Evolutionary conservation across 2,888 invertebrate genomes (phyloP).

Genomic region (Laothoe populi): DNA sequence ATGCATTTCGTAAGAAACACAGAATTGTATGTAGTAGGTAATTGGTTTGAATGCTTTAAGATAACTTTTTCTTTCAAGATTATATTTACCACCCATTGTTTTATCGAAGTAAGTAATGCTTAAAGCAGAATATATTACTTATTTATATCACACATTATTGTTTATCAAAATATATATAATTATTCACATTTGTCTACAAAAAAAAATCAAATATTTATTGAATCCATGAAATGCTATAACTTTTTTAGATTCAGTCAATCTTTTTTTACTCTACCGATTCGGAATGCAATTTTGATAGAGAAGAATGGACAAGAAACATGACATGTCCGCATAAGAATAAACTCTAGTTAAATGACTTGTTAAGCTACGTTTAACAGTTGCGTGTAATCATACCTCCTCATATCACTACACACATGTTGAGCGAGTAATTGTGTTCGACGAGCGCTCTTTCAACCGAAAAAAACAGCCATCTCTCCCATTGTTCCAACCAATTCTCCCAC

Average conservation of each 20-base stretch:
- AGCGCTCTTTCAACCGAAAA: conserved; percentile 81
- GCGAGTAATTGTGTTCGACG: conserved; percentile 78
- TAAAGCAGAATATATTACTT: no score
- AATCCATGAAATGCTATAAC: no score
- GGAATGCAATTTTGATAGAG: neutral
- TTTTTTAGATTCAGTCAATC: no score
- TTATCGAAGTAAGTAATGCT: no score
- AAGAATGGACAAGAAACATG: no score
- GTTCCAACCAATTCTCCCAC: conserved; percentile 77
- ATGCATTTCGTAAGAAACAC: conserved; percentile 7
- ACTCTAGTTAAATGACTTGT: neutral
- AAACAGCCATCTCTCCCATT: conserved; percentile 75
- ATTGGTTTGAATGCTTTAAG: conserved; percentile 5
- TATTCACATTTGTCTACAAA: no score
- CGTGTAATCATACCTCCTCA: conserved; percentile 49
- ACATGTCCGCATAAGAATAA: no score
- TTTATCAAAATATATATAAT: no score
- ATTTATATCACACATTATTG: no score
- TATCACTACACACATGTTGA: conserved; percentile 65
- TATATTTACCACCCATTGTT: neutral
- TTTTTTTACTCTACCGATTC: no score
- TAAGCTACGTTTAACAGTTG: conserved; percentile 39
- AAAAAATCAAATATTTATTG: no score
- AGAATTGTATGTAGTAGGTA: conserved; percentile 8
- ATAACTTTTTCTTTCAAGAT: neutral